Evolutionary conservation across 2,797 vertebrate species (phyloP).

Genomic region (Chromis chromis): DNA sequence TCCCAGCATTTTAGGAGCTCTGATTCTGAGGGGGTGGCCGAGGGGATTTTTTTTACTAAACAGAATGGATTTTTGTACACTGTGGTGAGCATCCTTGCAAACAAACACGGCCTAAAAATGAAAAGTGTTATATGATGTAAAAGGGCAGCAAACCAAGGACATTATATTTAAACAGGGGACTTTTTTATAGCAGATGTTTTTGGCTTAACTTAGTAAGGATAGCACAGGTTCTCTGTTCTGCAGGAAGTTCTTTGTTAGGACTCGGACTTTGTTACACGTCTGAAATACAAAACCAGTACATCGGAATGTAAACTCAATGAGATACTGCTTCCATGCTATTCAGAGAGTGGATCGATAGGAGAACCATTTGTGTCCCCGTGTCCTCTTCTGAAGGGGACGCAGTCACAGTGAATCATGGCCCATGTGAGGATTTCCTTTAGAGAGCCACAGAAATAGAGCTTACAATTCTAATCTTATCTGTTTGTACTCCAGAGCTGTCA

Average conservation of each 20-base stretch:
- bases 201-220: background rate
- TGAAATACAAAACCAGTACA: slow-evolving; percentile 24
- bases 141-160: background rate
- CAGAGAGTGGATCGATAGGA: slow-evolving; percentile 59
- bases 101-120: background rate
- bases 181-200: background rate
- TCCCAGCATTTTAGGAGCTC: slow-evolving; percentile 18
- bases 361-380: slow-evolving; percentile 54
- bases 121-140: background rate
- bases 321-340: slow-evolving; percentile 37
- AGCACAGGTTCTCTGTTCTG: background rate
- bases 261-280: background rate
- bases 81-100: background rate
- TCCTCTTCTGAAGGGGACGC: slow-evolving; percentile 50
- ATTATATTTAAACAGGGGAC: background rate
- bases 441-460: slow-evolving; percentile 52
- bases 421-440: slow-evolving; percentile 54
- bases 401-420: slow-evolving; percentile 64
- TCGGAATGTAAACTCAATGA: slow-evolving; percentile 23
- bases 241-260: slow-evolving; percentile 1
- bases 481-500: slow-evolving; percentile 45
- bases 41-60: slow-evolving; percentile 24
- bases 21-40: slow-evolving; percentile 9
- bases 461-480: slow-evolving; percentile 55
- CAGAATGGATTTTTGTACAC: slow-evolving; percentile 12